Conservation (phyloP, 2,888 invertebrate genomes). For the Alsophila aescularia region DNA sequence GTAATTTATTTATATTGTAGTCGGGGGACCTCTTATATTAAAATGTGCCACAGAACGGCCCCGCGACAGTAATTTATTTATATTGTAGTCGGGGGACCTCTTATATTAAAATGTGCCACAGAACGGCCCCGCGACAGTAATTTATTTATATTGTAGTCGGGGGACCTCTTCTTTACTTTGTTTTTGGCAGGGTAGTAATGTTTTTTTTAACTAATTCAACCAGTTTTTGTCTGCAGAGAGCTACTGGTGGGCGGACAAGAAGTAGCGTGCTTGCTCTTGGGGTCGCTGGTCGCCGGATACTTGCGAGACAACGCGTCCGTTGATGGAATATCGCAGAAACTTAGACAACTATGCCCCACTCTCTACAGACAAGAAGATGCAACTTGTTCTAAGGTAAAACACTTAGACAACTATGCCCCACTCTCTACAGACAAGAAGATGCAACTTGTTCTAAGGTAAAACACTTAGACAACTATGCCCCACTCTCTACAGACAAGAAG, state of each 20-base stretch:
- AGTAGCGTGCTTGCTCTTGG: slow-evolving; percentile 87
- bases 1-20: too few relatives aligned
- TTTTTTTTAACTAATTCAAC: not conserved
- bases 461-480: slow-evolving; percentile 95
- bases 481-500: slow-evolving; percentile 96
- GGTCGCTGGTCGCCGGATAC: slow-evolving; percentile 95
- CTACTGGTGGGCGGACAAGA: slow-evolving; percentile 91
- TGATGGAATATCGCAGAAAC: slow-evolving; percentile 93
- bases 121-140: too few relatives aligned
- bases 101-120: too few relatives aligned
- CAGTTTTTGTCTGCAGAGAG: slow-evolving; percentile 77
- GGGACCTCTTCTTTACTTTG: too few relatives aligned
- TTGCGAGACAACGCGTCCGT: slow-evolving; percentile 97
- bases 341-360: slow-evolving; percentile 96
- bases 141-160: too few relatives aligned
- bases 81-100: too few relatives aligned
- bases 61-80: too few relatives aligned
- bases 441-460: slow-evolving; percentile 70
- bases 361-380: slow-evolving; percentile 98
- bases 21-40: too few relatives aligned
- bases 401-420: slow-evolving; percentile 95
- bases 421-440: slow-evolving; percentile 95
- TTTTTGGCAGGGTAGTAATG: not conserved
- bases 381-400: slow-evolving; percentile 94
- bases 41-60: too few relatives aligned